Conservation (phyloP, 2,797 vertebrate species). For the Chelonia mydas region DNA sequence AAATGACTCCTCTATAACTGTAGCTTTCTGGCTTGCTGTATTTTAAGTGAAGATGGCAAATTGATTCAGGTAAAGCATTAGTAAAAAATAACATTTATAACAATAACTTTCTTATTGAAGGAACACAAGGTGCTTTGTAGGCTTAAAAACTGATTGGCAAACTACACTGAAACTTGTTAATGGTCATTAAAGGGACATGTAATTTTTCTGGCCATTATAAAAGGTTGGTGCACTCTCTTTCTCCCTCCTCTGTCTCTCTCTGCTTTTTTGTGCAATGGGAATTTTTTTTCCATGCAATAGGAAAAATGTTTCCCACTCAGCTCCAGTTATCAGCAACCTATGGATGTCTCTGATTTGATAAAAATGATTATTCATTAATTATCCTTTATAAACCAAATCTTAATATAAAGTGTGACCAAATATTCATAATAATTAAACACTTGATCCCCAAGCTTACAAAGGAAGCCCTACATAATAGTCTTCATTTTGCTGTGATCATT, state of each 20-base stretch:
- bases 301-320: neutral
- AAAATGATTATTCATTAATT: slow-evolving; percentile 29
- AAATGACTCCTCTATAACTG: neutral
- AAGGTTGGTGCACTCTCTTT: neutral
- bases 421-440: slow-evolving; percentile 27
- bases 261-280: neutral
- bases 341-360: neutral
- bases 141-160: neutral
- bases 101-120: neutral
- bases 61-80: slow-evolving; percentile 25
- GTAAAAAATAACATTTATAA: neutral
- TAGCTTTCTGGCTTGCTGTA: slow-evolving; percentile 34
- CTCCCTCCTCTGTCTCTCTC: neutral
- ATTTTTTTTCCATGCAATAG: neutral
- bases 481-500: neutral
- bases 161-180: neutral
- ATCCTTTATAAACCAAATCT: neutral
- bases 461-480: neutral
- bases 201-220: rapidly evolving
- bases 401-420: slow-evolving; percentile 9
- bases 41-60: slow-evolving; percentile 22
- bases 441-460: slow-evolving; percentile 5
- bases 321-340: neutral
- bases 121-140: neutral
- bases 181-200: neutral